Evolutionary conservation across 2,888 invertebrate species (phyloP), one percentile per base, ranked within the genome.

Genomic region (Mesopsocus fuscifrons): DNA sequence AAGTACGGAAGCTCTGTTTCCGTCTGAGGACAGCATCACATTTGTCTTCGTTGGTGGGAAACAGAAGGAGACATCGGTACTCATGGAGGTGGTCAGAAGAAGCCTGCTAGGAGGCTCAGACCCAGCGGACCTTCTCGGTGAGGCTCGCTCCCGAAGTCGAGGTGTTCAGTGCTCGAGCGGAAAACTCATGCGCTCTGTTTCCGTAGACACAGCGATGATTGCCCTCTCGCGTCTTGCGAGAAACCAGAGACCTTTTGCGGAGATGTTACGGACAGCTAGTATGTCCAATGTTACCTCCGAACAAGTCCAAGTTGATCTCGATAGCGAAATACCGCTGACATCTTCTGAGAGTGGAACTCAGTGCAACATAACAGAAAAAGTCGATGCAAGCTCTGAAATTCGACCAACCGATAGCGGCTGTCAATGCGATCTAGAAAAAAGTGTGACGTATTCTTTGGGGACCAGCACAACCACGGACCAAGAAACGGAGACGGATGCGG

Each of bases 21-120:
- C 43, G 2, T 47, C 47, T 3, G 47, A 47, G 22, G 47, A 47
- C 31, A 47, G 47, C 35, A 47, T 47, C 32, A 47, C 47, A 9
- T 47, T 45, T 34, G 47, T 47, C 8, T 47, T 45, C 22, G 41
- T 47, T 2, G 47, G 47, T 15, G 45, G 45, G 3, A 17, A 42
- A 4, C 32, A 32, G 8, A 22, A 33, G 6, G 31, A 31, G 9
- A 35, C 44, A 3, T 17, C 41, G 5, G 38, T 38, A 3, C 20
- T 38, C 6, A 18, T 38, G 20, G 38, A 38, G 20, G n/a, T 38
- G 6, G 11, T 38, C 8, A 38, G 20, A 38, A 38, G 38, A 38
- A 21, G 38, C 20, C 11, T 26, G 11, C 8, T 26, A 26, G 11
- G 11, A 9, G 26, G 11, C 8, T 26, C 26, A 26, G 26, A 26